Evolutionary conservation across 2,888 invertebrate species (phyloP).

Genomic region (Coremacera marginata): DNA sequence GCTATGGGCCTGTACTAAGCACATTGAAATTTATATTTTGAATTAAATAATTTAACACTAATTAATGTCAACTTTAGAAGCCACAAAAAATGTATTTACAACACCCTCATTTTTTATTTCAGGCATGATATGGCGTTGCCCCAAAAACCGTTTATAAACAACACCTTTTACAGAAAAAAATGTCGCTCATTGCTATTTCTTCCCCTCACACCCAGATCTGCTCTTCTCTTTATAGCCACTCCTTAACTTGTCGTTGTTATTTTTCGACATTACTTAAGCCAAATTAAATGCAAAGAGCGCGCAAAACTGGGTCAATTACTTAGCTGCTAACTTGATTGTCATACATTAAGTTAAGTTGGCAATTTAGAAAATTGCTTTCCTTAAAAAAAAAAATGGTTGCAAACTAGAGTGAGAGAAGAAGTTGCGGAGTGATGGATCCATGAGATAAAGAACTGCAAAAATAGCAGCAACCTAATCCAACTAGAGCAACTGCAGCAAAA

Average conservation of each 20-base stretch:
- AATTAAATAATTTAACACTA: no score
- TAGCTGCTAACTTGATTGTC: conserved; percentile 13
- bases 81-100: no score
- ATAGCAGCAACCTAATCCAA: conserved; percentile 8
- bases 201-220: no score
- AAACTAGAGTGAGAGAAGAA: background rate
- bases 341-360: conserved; percentile 3
- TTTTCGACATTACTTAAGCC: background rate
- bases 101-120: background rate
- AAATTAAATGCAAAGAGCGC: conserved; percentile 2
- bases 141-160: background rate
- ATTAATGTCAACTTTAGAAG: no score
- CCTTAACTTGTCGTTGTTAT: background rate
- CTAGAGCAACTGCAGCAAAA: background rate
- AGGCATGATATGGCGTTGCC: background rate
- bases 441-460: background rate
- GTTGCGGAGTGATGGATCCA: background rate
- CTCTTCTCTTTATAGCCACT: background rate
- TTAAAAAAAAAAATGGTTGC: background rate
- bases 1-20: no score
- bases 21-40: no score
- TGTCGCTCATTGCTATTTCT: background rate
- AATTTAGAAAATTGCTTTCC: conserved; percentile 12
- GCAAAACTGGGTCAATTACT: conserved; percentile 23
- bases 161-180: background rate